phyloP scores from a whole-genome alignment of 2,113 vertebrate genomes.

The Elaphurus davidianus region DNA sequence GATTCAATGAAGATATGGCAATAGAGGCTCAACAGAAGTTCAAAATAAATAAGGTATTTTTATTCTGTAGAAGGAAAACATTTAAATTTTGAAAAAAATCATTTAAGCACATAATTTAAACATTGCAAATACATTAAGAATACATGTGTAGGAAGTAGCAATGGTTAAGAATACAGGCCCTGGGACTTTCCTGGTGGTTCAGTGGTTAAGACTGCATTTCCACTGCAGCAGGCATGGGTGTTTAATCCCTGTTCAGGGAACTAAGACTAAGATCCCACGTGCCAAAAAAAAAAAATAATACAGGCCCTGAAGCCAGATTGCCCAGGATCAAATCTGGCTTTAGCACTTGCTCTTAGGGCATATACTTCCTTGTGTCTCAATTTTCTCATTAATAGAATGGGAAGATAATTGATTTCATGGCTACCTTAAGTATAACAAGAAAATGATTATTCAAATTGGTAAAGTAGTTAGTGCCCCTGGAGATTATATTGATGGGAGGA shows the following conservation, averaged over 20 bases:
- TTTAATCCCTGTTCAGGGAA: background rate
- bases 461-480: background rate
- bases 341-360: background rate
- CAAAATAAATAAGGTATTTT: slow-evolving; percentile 98
- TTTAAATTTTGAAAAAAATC: background rate
- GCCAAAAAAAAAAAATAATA: background rate
- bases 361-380: background rate
- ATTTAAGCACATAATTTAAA: background rate
- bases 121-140: background rate
- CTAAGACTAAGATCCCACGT: background rate
- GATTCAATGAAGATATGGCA: slow-evolving; percentile 94
- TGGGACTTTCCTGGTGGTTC: background rate
- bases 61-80: slow-evolving; percentile 15
- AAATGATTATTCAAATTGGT: background rate
- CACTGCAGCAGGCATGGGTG: background rate
- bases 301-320: background rate
- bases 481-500: background rate
- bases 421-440: slow-evolving; percentile 19
- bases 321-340: background rate
- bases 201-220: background rate
- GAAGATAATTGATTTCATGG: background rate
- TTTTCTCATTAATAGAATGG: slow-evolving; percentile 18
- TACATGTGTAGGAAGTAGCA: background rate
- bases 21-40: slow-evolving; percentile 92
- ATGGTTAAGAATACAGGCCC: background rate